Evolutionary conservation across 2,113 vertebrate genomes (phyloP), one percentile per base, ranked within the genome.

Genomic region (Notiomystis cincta): DNA sequence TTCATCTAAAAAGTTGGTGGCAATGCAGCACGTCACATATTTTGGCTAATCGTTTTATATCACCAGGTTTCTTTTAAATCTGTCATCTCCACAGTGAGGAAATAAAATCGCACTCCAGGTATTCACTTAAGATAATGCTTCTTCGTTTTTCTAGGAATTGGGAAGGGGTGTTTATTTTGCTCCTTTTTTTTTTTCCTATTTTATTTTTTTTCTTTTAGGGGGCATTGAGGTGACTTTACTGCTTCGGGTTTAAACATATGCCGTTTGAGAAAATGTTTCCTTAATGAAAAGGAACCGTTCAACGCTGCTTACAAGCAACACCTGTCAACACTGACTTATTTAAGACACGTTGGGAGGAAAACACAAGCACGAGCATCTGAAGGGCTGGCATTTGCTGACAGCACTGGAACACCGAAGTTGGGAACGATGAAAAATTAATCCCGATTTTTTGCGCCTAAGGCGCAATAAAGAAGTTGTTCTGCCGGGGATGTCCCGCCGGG

Each of bases 21-120:
- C 79, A 61, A 81, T 33, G 72, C 57, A 71, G 64, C 82, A 70
- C 24, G 30, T 67, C 75, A 66, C 69, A 2, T 51, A 83, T 94
- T 96, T 95, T 75, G 64, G 72, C 44, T 89, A 90, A 93, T 60
- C 56, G n/a, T 78, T 95, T 90, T 81, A 24, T 78, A 81, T 86
- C 56, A 57, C 60, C 37, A 24, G 60, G 60, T 89, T 96, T 83
- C 82, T 86, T 90, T 83, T 83, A 86, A 92, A 81, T 77, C 85
- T 87, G n/a, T 75, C 56, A 66, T 33, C 40, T 87, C 61, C 61
- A 44, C 30, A 58, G 73, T 13, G 18, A 80, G 53, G 51, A 92
- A 90, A 40, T 73, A 93, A 96, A 95, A 62, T 25, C 5, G 3
- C 51, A 33, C 71, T 77, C 51, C 60, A 53, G 47, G 82, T 76